Evolutionary conservation across 2,113 vertebrate genomes (phyloP).

Genomic region (Sebastes fasciatus): DNA sequence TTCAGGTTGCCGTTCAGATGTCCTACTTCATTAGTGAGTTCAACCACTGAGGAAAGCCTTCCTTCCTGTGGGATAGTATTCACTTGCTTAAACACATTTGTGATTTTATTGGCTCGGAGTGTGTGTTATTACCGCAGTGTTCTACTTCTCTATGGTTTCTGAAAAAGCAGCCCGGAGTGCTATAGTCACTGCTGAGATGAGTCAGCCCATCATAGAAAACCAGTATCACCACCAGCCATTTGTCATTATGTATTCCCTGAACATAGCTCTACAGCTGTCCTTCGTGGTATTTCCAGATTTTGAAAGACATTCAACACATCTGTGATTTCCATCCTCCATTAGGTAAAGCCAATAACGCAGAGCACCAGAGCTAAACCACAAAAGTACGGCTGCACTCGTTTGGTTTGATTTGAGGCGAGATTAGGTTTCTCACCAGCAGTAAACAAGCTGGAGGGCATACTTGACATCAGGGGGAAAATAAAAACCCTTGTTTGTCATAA

Average conservation of each 20-base stretch:
- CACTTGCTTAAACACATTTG: slow-evolving; percentile 55
- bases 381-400: slow-evolving; percentile 40
- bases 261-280: slow-evolving; percentile 14
- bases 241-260: slow-evolving; percentile 60
- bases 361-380: slow-evolving; percentile 23
- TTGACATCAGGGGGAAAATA: slow-evolving; percentile 22
- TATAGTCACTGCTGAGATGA: slow-evolving; percentile 52
- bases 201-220: slow-evolving; percentile 64
- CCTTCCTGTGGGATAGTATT: slow-evolving; percentile 51
- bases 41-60: slow-evolving; percentile 34
- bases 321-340: slow-evolving; percentile 57
- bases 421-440: slow-evolving; percentile 55
- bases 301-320: slow-evolving; percentile 59
- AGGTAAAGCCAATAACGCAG: slow-evolving; percentile 65
- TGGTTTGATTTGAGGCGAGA: slow-evolving; percentile 64
- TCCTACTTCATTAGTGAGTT: slow-evolving; percentile 26
- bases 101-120: slow-evolving; percentile 44
- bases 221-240: slow-evolving; percentile 54
- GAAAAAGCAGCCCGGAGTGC: slow-evolving; percentile 29
- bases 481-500: slow-evolving; percentile 57
- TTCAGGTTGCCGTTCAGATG: slow-evolving; percentile 14
- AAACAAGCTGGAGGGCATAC: slow-evolving; percentile 67
- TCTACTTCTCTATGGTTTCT: slow-evolving; percentile 50
- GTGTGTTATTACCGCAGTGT: slow-evolving; percentile 54
- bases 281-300: slow-evolving; percentile 35